Base-by-base conservation (phyloP, 2,797 vertebrate genomes). In the Otolemur crassicaudatus region DNA sequence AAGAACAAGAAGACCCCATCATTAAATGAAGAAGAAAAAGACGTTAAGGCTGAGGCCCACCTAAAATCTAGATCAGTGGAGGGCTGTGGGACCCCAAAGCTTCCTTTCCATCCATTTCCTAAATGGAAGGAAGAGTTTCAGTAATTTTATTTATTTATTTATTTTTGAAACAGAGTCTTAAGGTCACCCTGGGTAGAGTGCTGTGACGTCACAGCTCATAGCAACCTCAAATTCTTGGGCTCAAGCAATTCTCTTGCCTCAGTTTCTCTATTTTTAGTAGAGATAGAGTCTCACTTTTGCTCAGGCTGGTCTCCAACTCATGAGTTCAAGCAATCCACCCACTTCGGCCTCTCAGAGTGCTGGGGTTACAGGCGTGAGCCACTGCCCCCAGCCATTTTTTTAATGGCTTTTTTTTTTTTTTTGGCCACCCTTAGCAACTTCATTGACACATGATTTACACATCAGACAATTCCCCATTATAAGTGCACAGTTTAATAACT, bases 1-100 rank as follows among this genome's bases (percentile, higher is more conserved):
- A 80, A 94, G 79, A 92, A 61, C 85, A 89, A 75, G 70, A 73
- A 88, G 77, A 86, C 72, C 22, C 14, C 70, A 23, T 25, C 31
- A 69, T 40, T 69, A 83, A 60, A 40, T 12, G 7, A 43, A 87
- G 82, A 40, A 72, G 46, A 40, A 76, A 94, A 85, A 34, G 22
- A 49, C 11, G n/a, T 76, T 37, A 60, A 91, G 73, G 43, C 20
- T 7, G 60, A 73, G 9, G 63, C 63, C 69, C 14, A 27, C 86
- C 72, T 76, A 23, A 85, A 90, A 77, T 77, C 63, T 16, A 82
- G 19, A 56, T 40, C 81, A 23, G 6, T 12, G 5, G 60, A 95
- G 25, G 83, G 27, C 53, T 31, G n/a, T 27, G 23, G 69, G n/a
- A 27, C 9, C n/a, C 49, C 3, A 1, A 0, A 9, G 31, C 7